Percentiles rank a stretch among this genome's conserved stretches.
These are phyloP conservation scores for Chiroxiphia lanceolata DNA, from an alignment of 2,797 vertebrate genomes.

Conservation along the genomic window DNA sequence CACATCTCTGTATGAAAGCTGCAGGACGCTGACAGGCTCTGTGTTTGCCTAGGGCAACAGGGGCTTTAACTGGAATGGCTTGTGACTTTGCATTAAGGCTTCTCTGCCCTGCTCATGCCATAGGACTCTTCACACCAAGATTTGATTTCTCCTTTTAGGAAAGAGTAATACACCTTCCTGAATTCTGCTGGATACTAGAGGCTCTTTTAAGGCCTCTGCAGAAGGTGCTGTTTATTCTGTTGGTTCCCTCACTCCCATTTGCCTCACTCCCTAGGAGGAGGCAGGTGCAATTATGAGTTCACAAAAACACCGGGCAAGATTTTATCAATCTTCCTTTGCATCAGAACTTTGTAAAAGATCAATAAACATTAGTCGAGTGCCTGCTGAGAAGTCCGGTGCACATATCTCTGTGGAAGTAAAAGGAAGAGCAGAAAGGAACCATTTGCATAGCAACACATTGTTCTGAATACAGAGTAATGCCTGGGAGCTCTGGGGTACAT, in stretches of 20 bases:
- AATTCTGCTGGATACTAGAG: neutral
- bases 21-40: conserved; percentile 33
- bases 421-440: neutral
- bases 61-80: neutral
- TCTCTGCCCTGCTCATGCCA: neutral
- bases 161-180: neutral
- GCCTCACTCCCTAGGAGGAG: neutral
- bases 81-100: neutral
- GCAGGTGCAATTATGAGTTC: neutral
- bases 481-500: neutral
- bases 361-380: neutral
- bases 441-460: neutral
- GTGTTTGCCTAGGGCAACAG: conserved; percentile 12
- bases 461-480: neutral
- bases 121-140: neutral
- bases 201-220: neutral
- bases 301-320: neutral
- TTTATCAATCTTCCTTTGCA: conserved; percentile 2
- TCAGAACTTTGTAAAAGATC: neutral
- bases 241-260: neutral
- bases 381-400: neutral
- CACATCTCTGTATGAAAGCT: conserved; percentile 14
- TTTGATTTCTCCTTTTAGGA: neutral
- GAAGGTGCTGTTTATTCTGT: neutral
- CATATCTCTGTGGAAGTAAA: neutral